Conservation (phyloP, 1,140 invertebrate species). For the Colletes gigas region DNA sequence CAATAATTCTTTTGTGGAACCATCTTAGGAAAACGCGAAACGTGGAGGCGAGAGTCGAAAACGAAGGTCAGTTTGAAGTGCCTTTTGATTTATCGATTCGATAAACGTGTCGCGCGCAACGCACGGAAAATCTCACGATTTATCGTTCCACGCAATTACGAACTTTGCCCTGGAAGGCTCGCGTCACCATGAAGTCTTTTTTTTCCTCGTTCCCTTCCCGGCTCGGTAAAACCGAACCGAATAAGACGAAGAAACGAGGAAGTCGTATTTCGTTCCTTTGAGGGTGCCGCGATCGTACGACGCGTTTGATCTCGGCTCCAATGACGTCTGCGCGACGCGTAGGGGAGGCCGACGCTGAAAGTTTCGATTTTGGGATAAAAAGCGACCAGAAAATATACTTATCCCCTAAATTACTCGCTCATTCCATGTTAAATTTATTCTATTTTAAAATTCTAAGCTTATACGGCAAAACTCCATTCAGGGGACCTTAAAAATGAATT, state of each 20-base stretch:
- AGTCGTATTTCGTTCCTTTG: conserved; percentile 62
- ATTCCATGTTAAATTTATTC: no score
- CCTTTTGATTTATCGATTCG: conserved; percentile 61
- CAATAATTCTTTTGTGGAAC: no score
- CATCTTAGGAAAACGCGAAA: not conserved
- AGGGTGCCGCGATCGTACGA: conserved; percentile 46
- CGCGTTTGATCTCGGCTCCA: conserved; percentile 52
- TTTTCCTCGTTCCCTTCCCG: not conserved
- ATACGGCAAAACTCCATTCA: no score
- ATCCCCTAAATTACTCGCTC: no score
- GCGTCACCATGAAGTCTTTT: conserved; percentile 2
- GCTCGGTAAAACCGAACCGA: conserved; percentile 30
- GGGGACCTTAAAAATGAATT: no score
- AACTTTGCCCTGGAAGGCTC: conserved; percentile 24
- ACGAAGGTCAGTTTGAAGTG: not conserved
- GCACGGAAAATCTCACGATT: conserved; percentile 64
- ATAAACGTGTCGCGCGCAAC: conserved; percentile 55
- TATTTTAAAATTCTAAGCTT: no score
- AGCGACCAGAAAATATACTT: no score
- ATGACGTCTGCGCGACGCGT: not conserved
- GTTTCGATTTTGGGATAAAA: not conserved
- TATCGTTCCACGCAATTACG: conserved; percentile 35
- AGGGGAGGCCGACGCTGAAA: no score
- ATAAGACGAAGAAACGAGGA: conserved; percentile 50
- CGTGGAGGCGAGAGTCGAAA: not conserved